phyloP scores from a whole-genome alignment of 2,797 vertebrate genomes.

The Brotula barbata region DNA sequence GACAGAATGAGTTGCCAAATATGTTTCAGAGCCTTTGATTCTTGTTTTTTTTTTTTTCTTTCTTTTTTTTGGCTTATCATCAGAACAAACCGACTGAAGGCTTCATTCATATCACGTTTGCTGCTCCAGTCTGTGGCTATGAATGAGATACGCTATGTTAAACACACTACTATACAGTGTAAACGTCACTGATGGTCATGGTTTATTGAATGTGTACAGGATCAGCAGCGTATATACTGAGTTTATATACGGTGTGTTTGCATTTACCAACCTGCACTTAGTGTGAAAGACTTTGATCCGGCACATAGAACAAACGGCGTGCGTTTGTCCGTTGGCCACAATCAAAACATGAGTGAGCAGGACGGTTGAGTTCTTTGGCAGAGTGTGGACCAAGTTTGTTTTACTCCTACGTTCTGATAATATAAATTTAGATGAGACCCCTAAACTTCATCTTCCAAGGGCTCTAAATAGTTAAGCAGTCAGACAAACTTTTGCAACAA shows the following conservation, averaged over 20 bases:
- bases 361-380: conserved; percentile 9
- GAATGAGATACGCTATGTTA: conserved; percentile 27
- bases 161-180: conserved; percentile 14
- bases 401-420: no score
- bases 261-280: conserved; percentile 25
- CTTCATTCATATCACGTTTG: background rate
- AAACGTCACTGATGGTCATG: conserved; percentile 25
- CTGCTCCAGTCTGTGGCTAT: no score
- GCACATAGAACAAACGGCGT: conserved; percentile 38
- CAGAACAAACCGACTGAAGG: conserved; percentile 5
- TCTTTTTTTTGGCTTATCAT: background rate
- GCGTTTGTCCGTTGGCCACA: background rate
- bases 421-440: conserved; percentile 24
- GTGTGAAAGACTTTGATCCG: conserved; percentile 15
- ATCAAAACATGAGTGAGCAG: conserved; percentile 26
- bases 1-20: conserved; percentile 34
- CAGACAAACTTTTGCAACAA: conserved; percentile 4
- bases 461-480: background rate
- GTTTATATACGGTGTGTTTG: conserved; percentile 15
- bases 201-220: background rate
- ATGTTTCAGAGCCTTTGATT: conserved; percentile 5
- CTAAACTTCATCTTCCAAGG: background rate
- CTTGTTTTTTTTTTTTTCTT: conserved; percentile 18
- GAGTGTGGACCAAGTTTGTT: no score
- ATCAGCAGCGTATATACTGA: background rate